Percentiles rank a stretch among this genome's conserved stretches.
These are phyloP conservation scores for Peromyscus aztecus DNA, from an alignment of 2,797 vertebrate genomes.

Conservation along the genomic window DNA sequence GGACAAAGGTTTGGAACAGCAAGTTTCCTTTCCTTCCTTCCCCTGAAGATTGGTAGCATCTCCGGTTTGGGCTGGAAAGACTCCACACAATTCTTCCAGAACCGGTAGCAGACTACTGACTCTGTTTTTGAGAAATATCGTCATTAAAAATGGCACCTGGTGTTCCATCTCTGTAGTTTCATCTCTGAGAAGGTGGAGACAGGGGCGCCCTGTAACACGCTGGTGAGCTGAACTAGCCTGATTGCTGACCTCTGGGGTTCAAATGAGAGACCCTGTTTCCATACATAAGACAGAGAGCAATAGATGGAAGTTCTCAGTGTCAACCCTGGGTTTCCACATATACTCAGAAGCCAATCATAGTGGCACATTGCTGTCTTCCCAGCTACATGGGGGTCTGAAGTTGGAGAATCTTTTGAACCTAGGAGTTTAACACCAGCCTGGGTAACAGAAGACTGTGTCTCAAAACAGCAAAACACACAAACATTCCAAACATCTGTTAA, in stretches of 20 bases:
- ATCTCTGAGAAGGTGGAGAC: not conserved
- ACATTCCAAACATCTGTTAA: not conserved
- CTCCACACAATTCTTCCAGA: not conserved
- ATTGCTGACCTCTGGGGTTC: not conserved
- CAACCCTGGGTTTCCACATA: not conserved
- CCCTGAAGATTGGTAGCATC: not conserved
- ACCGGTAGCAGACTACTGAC: not conserved
- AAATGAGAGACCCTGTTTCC: not conserved
- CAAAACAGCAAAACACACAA: not conserved
- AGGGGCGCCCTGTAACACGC: not conserved
- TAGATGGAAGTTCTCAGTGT: no score
- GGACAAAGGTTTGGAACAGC: not conserved
- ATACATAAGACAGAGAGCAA: not conserved
- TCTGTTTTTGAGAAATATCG: conserved; percentile 31
- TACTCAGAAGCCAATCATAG: not conserved
- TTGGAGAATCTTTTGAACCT: not conserved
- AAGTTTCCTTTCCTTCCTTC: not conserved
- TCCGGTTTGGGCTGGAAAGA: not conserved
- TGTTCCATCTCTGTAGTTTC: not conserved
- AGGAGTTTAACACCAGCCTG: not conserved
- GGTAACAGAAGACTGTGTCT: not conserved
- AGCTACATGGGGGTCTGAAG: not conserved
- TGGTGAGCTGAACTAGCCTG: not conserved
- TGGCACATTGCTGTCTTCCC: not conserved
- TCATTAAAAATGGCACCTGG: conserved; percentile 11